Evolutionary conservation across 2,113 vertebrate species (phyloP).

Genomic region (Labrus mixtus): DNA sequence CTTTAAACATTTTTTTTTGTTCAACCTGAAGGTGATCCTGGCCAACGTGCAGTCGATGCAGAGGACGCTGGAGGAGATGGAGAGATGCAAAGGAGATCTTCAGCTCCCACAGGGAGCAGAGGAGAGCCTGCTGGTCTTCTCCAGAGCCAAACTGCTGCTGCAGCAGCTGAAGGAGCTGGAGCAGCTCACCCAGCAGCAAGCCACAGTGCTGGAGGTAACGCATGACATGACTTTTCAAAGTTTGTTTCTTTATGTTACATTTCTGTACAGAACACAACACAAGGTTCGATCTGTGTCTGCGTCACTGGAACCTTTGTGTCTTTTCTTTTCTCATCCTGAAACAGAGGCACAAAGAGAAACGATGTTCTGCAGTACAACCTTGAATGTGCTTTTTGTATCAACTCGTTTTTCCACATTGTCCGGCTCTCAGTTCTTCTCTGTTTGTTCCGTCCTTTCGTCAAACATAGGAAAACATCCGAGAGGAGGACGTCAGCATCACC

Average conservation of each 20-base stretch:
- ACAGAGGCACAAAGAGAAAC: neutral
- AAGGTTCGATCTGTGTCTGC: neutral
- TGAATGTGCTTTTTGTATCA: neutral
- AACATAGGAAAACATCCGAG: conserved; percentile 29
- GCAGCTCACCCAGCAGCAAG: conserved; percentile 85
- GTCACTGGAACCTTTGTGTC: neutral
- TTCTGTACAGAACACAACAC: neutral
- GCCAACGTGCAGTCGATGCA: conserved; percentile 89
- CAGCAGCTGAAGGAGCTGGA: conserved; percentile 86
- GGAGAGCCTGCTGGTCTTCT: conserved; percentile 85
- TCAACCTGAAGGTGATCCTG: conserved; percentile 87
- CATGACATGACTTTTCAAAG: too few relatives aligned
- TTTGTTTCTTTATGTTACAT: neutral
- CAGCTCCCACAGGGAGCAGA: conserved; percentile 78
- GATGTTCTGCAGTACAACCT: neutral
- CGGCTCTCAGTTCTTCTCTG: neutral
- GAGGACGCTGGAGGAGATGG: conserved; percentile 85
- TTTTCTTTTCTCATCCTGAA: neutral
- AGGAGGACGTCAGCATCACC: conserved; percentile 1
- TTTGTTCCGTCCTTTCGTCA: neutral
- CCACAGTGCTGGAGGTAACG: conserved; percentile 85
- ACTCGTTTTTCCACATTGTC: neutral
- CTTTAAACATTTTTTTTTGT: neutral
- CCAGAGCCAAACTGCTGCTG: conserved; percentile 82
- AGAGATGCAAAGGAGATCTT: conserved; percentile 83